Evolutionary conservation across 2,113 vertebrate genomes (phyloP), one percentile per base, ranked within the genome.

Genomic region (Phocoena phocoena): DNA sequence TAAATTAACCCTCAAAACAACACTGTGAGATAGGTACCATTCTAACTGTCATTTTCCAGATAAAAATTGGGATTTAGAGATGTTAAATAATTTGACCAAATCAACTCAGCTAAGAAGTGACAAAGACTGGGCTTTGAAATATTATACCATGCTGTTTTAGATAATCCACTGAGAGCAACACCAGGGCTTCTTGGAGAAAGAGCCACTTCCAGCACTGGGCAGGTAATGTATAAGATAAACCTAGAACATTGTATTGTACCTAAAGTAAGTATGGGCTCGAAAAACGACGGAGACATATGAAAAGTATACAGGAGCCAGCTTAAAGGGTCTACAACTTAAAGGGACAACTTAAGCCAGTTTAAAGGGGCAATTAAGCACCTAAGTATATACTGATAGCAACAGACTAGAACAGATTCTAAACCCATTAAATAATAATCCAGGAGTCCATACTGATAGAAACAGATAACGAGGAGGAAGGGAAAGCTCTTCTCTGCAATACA

Each of bases 21-120:
- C 26, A 60, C 44, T 53, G 55, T 20, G 14, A 95, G 17, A 31
- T 68, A 50, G 79, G 41, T 26, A 55, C n/a, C 82, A 96, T 58
- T 92, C 94, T 83, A 85, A 98, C 50, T 12, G 41, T 70, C 65
- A 93, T 82, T 88, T 90, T 85, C 26, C 18, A 96, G 12, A 50
- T 76, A 88, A 82, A 90, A 90, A 80, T 33, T 63, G 5, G 65
- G 28, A 67, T 44, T 93, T 47, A 70, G 25, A 67, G 36, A 88
- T 44, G 18, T 50, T 90, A 83, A 94, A 18, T 63, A 79, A 87
- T 71, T 76, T 62, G 50, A 83, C 17, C 53, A 92, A 74, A 76
- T 74, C 71, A 90, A 41, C 31, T 88, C 74, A 83, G 33, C 33
- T 93, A 74, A 83, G 5, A 60, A 94, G 23, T 33, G 10, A 88